Percentiles rank a stretch among this genome's conserved stretches.
These are phyloP conservation scores for Cynodonichthys magdalenae DNA, from an alignment of 2,797 vertebrate genomes.

Conservation along the genomic window DNA sequence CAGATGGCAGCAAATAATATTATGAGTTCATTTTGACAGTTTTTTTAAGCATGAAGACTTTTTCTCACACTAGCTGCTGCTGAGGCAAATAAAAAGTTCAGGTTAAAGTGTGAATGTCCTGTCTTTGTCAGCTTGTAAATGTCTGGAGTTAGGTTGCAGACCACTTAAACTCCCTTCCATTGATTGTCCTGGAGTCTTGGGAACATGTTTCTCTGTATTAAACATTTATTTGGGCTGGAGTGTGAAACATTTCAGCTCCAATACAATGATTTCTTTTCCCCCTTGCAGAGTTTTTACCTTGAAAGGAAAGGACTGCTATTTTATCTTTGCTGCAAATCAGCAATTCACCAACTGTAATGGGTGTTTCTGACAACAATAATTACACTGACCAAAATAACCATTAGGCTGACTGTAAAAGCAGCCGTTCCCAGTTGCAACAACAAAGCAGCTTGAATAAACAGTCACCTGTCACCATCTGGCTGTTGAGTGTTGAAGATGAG, in stretches of 20 bases:
- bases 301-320: constrained; percentile 35
- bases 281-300: neutral
- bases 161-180: neutral
- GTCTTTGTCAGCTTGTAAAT: constrained; percentile 17
- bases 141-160: neutral
- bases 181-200: neutral
- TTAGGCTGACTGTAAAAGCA: constrained; percentile 54
- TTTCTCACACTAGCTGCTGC: constrained; percentile 3
- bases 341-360: constrained; percentile 46
- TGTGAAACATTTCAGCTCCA: neutral
- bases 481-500: constrained; percentile 5
- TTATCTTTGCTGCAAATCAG: constrained; percentile 45
- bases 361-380: constrained; percentile 73
- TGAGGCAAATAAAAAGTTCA: neutral
- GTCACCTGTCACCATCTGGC: constrained; percentile 39
- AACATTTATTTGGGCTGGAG: neutral
- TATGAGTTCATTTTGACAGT: constrained; percentile 2
- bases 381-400: constrained; percentile 75
- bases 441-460: constrained; percentile 51
- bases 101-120: constrained; percentile 23
- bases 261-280: neutral
- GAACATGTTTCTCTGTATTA: neutral
- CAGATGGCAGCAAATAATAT: constrained; percentile 16
- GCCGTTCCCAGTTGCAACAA: constrained; percentile 51
- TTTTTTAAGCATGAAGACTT: constrained; percentile 1